A percentile compares a stretch with the other conserved stretches of the same genome.
Evolutionary conservation across 2,113 vertebrate genomes (phyloP).

Genomic region (Tringa solitaria): DNA sequence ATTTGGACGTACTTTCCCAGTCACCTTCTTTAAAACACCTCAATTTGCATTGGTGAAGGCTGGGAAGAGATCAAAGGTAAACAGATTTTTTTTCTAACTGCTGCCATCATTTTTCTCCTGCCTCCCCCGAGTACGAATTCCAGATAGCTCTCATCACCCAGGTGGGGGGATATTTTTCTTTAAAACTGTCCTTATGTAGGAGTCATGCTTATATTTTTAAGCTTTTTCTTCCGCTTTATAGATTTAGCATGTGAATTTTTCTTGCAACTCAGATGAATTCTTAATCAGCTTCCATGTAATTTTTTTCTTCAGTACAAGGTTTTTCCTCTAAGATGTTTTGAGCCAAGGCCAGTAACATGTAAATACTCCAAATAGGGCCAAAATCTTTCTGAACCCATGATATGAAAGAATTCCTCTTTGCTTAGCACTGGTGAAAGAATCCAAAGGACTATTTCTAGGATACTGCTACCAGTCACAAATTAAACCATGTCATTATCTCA

Average conservation of each 20-base stretch:
- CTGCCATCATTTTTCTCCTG: neutral
- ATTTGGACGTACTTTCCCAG: neutral
- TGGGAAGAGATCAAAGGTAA: neutral
- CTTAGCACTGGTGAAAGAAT: rapidly evolving
- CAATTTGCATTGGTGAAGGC: neutral
- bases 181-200: neutral
- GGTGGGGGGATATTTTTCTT: neutral
- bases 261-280: neutral
- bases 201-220: neutral
- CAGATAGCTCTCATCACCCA: neutral
- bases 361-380: neutral
- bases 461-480: neutral
- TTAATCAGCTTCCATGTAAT: neutral
- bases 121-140: neutral
- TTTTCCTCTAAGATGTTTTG: neutral
- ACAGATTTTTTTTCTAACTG: neutral
- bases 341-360: neutral
- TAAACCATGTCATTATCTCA: neutral
- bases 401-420: neutral
- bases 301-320: neutral
- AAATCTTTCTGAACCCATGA: neutral
- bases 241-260: neutral
- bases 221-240: neutral
- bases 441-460: neutral
- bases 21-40: neutral